phyloP scores from a whole-genome alignment of 2,888 invertebrate genomes.

The Panopea generosa region DNA sequence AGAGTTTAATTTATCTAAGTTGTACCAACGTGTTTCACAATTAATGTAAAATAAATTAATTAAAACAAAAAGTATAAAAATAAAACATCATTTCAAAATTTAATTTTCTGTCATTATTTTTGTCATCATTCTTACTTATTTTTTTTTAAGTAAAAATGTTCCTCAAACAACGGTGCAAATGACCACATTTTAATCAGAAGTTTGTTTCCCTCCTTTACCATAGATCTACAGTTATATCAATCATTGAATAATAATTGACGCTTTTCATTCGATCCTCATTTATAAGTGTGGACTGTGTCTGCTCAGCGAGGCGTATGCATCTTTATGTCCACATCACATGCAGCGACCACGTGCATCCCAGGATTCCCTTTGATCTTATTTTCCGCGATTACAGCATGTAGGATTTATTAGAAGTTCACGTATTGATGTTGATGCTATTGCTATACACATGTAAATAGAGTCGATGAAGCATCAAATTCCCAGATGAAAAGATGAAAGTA shows the following conservation, averaged over 20 bases:
- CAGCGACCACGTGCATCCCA: slow-evolving; percentile 28
- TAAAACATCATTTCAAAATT: too few relatives aligned
- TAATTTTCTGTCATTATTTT: too few relatives aligned
- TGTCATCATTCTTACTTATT: too few relatives aligned
- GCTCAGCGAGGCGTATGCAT: slow-evolving; percentile 29
- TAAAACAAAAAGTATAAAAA: too few relatives aligned
- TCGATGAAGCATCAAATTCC: slow-evolving; percentile 33
- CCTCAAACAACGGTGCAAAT: too few relatives aligned
- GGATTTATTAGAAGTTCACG: slow-evolving; percentile 40
- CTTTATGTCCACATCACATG: slow-evolving; percentile 38
- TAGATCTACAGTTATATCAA: slow-evolving; percentile 12
- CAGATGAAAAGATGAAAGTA: neutral
- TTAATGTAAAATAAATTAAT: too few relatives aligned
- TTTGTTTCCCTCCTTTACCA: too few relatives aligned
- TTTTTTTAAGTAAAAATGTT: too few relatives aligned
- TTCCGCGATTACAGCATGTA: slow-evolving; percentile 36
- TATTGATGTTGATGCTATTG: slow-evolving; percentile 31
- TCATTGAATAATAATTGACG: slow-evolving; percentile 32
- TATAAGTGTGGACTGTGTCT: slow-evolving; percentile 26
- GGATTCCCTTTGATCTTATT: slow-evolving; percentile 37
- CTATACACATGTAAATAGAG: slow-evolving; percentile 32
- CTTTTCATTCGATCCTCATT: slow-evolving; percentile 51
- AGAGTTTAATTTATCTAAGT: too few relatives aligned
- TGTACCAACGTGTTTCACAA: too few relatives aligned
- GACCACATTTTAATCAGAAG: too few relatives aligned